Conservation (phyloP, 1,140 invertebrate species). For the Globodera ellingtonae region DNA sequence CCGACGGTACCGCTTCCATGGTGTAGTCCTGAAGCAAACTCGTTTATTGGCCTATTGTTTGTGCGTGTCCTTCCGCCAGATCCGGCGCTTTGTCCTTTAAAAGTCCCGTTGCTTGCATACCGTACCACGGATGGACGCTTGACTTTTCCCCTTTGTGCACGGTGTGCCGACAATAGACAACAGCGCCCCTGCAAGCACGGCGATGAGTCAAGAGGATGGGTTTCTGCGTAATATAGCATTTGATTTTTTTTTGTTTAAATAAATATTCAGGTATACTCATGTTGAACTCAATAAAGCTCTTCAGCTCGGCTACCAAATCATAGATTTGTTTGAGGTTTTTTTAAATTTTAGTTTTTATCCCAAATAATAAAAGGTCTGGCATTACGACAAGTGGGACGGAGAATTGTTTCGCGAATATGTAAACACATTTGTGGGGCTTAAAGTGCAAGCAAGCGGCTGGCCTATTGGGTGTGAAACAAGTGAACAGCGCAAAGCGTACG, state of each 20-base stretch:
- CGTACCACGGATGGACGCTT: neutral
- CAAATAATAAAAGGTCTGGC: too few species aligned
- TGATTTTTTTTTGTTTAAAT: too few species aligned
- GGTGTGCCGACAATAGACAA: constrained; percentile 3
- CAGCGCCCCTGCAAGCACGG: neutral
- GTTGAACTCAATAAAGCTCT: constrained; percentile 26
- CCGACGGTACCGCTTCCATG: neutral
- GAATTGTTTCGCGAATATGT: neutral
- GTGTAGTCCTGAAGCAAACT: neutral
- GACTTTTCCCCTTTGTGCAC: constrained; percentile 7
- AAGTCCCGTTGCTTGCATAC: neutral
- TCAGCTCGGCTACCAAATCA: neutral
- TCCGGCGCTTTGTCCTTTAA: neutral
- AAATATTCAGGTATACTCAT: constrained; percentile 16
- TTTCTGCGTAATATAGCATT: neutral
- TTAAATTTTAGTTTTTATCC: too few species aligned
- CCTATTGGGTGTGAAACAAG: neutral
- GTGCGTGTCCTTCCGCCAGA: constrained; percentile 6
- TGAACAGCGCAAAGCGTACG: neutral
- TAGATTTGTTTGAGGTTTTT: neutral
- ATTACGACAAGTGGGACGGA: constrained; percentile 10
- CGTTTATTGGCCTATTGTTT: neutral
- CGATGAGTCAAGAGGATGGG: neutral
- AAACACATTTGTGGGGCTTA: neutral
- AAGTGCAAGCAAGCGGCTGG: neutral